These are phyloP conservation scores for Mechanitis messenoides DNA, from an alignment of 2,888 invertebrate genomes.

Conservation along the genomic window DNA sequence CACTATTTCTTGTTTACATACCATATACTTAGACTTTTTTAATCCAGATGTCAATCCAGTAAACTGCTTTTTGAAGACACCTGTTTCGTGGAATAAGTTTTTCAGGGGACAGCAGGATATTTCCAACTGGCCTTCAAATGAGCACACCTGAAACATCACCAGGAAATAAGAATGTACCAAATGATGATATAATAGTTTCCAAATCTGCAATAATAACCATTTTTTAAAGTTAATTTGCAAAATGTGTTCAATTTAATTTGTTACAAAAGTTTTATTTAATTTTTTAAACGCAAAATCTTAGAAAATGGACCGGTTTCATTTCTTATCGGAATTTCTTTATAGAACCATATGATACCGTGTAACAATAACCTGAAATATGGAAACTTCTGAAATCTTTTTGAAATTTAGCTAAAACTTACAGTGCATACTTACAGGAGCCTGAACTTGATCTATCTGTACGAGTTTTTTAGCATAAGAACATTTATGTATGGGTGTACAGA, in stretches of 20 bases:
- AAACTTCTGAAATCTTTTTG: neutral
- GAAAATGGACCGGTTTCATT: too few species aligned
- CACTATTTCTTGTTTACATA: neutral
- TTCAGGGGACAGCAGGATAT: constrained; percentile 18
- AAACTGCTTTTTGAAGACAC: constrained; percentile 16
- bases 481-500: constrained; percentile 14
- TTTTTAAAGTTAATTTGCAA: too few species aligned
- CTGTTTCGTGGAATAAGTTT: constrained; percentile 9
- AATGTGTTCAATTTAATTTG: too few species aligned
- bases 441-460: constrained; percentile 11
- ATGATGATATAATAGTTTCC: too few species aligned
- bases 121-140: constrained; percentile 5
- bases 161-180: too few species aligned
- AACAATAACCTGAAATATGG: too few species aligned
- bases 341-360: too few species aligned
- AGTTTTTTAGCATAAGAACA: constrained; percentile 13
- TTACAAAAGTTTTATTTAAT: too few species aligned
- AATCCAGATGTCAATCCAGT: constrained; percentile 14
- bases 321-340: too few species aligned
- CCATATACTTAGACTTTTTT: constrained; percentile 12
- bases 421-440: constrained; percentile 16
- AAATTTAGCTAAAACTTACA: constrained; percentile 11
- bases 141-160: constrained; percentile 11
- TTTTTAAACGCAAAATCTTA: too few species aligned
- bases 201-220: too few species aligned